Conservation (phyloP, 2,797 vertebrate genomes). For the Pyrocephalus nanus region DNA sequence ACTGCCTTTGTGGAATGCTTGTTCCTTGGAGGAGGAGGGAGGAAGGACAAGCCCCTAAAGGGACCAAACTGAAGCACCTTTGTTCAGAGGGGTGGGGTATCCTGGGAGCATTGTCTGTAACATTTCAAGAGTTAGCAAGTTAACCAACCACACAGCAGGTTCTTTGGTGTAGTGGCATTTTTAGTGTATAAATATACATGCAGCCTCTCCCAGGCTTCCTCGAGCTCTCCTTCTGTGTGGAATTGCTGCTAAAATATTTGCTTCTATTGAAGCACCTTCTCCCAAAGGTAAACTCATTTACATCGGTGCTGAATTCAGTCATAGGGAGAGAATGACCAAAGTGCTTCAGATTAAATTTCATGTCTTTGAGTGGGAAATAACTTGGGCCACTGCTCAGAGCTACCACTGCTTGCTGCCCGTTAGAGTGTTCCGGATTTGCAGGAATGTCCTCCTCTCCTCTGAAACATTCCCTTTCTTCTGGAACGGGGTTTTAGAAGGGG, state of each 20-base stretch:
- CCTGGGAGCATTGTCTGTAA: neutral
- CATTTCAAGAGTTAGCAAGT: neutral
- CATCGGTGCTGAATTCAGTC: neutral
- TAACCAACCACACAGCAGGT: neutral
- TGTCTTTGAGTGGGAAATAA: neutral
- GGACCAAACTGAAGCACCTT: neutral
- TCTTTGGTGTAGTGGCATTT: neutral
- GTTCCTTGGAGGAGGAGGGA: neutral
- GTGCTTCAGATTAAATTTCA: neutral
- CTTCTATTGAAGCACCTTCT: neutral
- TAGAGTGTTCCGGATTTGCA: neutral
- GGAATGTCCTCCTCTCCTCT: neutral
- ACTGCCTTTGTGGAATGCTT: neutral
- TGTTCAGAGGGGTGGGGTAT: neutral
- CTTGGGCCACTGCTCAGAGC: neutral
- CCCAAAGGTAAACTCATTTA: neutral
- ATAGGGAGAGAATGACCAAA: neutral
- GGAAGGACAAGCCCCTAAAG: neutral
- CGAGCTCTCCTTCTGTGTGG: neutral
- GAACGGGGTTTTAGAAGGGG: neutral
- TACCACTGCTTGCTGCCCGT: neutral
- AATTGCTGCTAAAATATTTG: neutral
- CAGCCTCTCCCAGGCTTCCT: neutral
- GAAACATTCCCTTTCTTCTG: neutral
- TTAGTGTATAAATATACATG: no score